These are phyloP conservation scores for Butastur rufipennis DNA, from an alignment of 2,113 vertebrate species.

Conservation along the genomic window DNA sequence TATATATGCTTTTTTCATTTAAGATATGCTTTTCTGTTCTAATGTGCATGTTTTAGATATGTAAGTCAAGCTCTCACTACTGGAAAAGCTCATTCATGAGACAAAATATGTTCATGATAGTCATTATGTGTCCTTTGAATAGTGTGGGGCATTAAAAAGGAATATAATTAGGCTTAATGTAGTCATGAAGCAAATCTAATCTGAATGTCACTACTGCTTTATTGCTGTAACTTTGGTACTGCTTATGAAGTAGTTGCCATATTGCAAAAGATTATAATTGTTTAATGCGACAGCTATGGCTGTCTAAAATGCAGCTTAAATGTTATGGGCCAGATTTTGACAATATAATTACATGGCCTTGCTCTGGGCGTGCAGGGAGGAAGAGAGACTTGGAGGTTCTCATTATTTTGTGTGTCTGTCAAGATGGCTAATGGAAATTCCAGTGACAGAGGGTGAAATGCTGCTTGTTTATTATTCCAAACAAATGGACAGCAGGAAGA, in stretches of 20 bases:
- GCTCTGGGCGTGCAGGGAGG: neutral
- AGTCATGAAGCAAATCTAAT: conserved; percentile 50
- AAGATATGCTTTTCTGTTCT: neutral
- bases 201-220: conserved; percentile 38
- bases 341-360: neutral
- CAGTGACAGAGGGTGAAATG: neutral
- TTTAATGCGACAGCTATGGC: neutral
- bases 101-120: neutral
- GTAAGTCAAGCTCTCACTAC: conserved; percentile 43
- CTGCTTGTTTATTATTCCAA: neutral
- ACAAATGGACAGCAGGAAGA: neutral
- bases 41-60: conserved; percentile 26
- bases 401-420: neutral
- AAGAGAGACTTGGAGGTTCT: neutral
- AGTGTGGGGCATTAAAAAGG: conserved; percentile 24
- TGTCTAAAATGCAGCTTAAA: neutral
- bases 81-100: conserved; percentile 19
- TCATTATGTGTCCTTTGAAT: conserved; percentile 40
- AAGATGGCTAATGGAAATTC: neutral
- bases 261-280: conserved; percentile 21
- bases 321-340: conserved; percentile 5
- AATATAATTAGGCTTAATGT: conserved; percentile 48
- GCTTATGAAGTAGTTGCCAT: conserved; percentile 4
- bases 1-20: neutral
- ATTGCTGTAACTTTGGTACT: conserved; percentile 32